phyloP scores from a whole-genome alignment of 2,888 invertebrate species.

The Frankliniella fusca region DNA sequence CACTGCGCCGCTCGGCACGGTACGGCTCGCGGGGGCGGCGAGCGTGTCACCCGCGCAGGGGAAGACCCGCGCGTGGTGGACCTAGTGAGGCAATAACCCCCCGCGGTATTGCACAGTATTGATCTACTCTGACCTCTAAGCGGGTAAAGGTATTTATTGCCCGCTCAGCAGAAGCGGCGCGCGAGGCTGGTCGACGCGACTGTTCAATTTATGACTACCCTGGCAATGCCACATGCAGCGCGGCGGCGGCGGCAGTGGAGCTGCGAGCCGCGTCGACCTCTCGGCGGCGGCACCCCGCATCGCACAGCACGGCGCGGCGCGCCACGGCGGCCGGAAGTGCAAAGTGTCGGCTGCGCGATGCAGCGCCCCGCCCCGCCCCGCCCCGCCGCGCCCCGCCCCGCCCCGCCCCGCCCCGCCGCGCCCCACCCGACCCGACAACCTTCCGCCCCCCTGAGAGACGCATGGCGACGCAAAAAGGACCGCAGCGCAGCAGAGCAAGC shows the following conservation, averaged over 20 bases:
- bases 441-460: not conserved
- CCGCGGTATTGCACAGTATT: no score
- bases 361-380: not conserved
- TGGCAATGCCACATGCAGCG: not conserved
- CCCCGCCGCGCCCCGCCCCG: not conserved
- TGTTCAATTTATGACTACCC: not conserved
- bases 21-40: no score
- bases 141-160: no score
- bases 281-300: not conserved
- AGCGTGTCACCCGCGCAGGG: no score
- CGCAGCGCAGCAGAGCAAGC: not conserved
- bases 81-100: no score
- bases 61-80: no score
- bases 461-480: not conserved
- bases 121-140: no score
- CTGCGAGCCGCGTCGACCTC: not conserved
- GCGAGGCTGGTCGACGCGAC: not conserved
- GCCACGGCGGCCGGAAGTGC: not conserved
- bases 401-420: not conserved
- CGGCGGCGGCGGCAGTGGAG: not conserved
- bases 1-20: no score
- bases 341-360: not conserved
- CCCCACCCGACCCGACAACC: not conserved
- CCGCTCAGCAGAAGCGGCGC: no score
- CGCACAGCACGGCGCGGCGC: not conserved